Conservation (phyloP, 1,140 invertebrate genomes). For the Druon quercuslanigerum region DNA sequence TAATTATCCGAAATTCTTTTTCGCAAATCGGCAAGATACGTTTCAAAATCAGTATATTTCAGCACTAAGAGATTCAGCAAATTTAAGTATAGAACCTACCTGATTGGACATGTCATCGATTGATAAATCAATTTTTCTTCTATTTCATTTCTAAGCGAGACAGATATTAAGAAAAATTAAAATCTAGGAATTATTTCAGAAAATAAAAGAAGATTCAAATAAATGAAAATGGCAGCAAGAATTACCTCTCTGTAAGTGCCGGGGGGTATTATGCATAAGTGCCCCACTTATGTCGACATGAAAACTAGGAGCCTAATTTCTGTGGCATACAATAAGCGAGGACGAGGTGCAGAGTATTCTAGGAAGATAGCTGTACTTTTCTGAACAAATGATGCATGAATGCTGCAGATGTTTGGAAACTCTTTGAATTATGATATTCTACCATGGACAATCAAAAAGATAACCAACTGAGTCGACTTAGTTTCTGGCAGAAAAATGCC, state of each 20-base stretch:
- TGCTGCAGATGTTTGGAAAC: neutral
- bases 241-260: neutral
- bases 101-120: too few relatives aligned
- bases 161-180: too few relatives aligned
- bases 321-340: neutral
- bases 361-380: neutral
- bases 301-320: slow-evolving; percentile 4
- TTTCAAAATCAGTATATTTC: too few relatives aligned
- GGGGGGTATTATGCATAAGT: slow-evolving; percentile 1
- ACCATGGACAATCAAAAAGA: neutral
- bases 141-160: neutral
- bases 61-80: too few relatives aligned
- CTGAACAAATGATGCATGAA: slow-evolving; percentile 8
- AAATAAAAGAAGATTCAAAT: neutral
- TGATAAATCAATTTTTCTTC: neutral
- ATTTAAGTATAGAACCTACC: too few relatives aligned
- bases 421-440: neutral
- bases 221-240: neutral
- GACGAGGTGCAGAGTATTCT: slow-evolving; percentile 4
- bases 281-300: neutral
- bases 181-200: neutral
- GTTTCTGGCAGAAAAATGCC: too few relatives aligned
- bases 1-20: too few relatives aligned
- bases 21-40: too few relatives aligned
- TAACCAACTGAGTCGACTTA: too few relatives aligned